A percentile compares a stretch with the other conserved stretches of the same genome.
These are phyloP conservation scores for Macrotrachela quadricornifera DNA, from an alignment of 1,140 invertebrate species.

Conservation along the genomic window DNA sequence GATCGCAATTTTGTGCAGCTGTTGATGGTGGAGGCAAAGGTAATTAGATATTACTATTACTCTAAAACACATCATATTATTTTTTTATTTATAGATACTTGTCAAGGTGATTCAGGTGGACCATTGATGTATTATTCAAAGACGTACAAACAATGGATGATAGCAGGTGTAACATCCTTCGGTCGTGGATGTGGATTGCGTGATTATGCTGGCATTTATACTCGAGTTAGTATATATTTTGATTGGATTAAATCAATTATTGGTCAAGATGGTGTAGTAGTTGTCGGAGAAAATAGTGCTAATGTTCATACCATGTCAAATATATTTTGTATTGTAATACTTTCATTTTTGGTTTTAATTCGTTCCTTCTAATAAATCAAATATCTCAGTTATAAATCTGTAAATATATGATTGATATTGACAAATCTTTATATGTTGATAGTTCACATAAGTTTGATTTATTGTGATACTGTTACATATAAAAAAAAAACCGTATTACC, in stretches of 20 bases:
- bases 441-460: no score
- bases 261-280: no score
- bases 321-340: no score
- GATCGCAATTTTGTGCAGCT: neutral
- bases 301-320: no score
- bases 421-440: no score
- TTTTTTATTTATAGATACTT: neutral
- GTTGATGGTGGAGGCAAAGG: neutral
- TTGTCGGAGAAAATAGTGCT: no score
- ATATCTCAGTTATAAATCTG: no score
- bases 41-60: neutral
- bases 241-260: slow-evolving; percentile 2
- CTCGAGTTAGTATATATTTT: neutral
- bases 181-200: neutral
- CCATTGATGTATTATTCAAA: neutral
- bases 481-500: no score
- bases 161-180: neutral
- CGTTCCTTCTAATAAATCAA: no score
- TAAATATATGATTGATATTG: no score
- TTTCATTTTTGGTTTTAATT: no score
- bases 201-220: slow-evolving; percentile 1
- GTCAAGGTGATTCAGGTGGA: neutral
- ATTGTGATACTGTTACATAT: no score
- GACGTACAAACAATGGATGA: neutral
- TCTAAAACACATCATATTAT: neutral